Evolutionary conservation across 2,113 vertebrate genomes (phyloP).

Genomic region (Galemys pyrenaicus): DNA sequence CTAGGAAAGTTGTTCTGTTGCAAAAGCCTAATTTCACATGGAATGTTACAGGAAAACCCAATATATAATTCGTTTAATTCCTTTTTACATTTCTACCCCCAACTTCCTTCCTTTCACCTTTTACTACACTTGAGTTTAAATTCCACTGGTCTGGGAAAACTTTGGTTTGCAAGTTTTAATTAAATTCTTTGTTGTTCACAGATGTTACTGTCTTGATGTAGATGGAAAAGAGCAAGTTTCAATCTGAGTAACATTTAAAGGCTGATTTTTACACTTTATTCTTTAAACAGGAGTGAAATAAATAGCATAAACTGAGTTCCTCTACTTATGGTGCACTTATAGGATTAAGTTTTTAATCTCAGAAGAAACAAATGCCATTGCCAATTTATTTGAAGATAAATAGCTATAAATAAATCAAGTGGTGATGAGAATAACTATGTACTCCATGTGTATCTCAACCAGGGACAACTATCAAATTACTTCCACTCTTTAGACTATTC

Average conservation of each 20-base stretch:
- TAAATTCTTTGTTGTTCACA: constrained; percentile 47
- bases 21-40: neutral
- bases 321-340: neutral
- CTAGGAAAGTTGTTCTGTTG: neutral
- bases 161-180: constrained; percentile 40
- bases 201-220: neutral
- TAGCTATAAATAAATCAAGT: constrained; percentile 62
- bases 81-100: neutral
- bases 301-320: constrained; percentile 5
- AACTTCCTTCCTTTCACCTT: neutral
- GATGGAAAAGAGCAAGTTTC: neutral
- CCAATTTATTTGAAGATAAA: constrained; percentile 36
- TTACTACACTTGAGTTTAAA: neutral
- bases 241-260: constrained; percentile 45
- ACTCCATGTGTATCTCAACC: neutral
- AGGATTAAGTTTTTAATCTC: constrained; percentile 50
- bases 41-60: neutral
- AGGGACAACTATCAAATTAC: constrained; percentile 45
- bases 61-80: neutral
- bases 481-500: neutral
- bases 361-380: neutral
- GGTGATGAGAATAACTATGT: constrained; percentile 48
- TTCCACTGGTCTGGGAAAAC: neutral
- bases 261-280: neutral
- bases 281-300: constrained; percentile 44